Evolutionary conservation across 2,113 vertebrate species (phyloP), one percentile per base, ranked within the genome.

Genomic region (Pygoscelis antarcticus): DNA sequence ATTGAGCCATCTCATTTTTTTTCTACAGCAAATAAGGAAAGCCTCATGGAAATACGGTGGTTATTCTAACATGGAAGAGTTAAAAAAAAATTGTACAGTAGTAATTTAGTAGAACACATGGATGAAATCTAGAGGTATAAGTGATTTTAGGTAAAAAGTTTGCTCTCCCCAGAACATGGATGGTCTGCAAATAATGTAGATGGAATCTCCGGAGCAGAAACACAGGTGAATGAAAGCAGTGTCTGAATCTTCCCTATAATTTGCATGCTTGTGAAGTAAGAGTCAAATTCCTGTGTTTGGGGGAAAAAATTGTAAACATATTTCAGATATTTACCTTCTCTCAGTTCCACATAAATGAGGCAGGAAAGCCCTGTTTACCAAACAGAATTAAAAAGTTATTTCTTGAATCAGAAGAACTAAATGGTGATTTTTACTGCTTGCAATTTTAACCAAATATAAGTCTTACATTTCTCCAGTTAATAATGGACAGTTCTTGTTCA

Each of bases 341-440:
- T 97, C 95, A 96, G 95, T 95, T 96, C 96, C 94, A 94, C 84
- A 96, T 96, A 96, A 97, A 89, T 89, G 93, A 94, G 93, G 97
- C 91, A 96, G 96, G 94, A 96, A 95, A 96, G 91, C 96, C 96
- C 95, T 95, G 94, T 95, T 97, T 62, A 94, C 87, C 96, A 96
- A 97, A 97, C 70, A 96, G 81, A 97, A 96, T 93, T 61, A 55
- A 70, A 36, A 78, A 80, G 94, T 93, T 96, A 97, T 83, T 94
- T 69, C 94, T 94, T 58, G 51, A 65, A 89, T 68, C 66, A 89
- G 34, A 92, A 47, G 60, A 81, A 95, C 49, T 61, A 52, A 38
- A 68, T 4, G 14, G 42, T 34, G 76, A 68, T 19, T 84, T 76
- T 68, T 23, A 85, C 27, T 46, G 77, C 42, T 30, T 66, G 70